Conservation (phyloP, 64 coral and sea anemone species). For the Montipora efflorescens region DNA sequence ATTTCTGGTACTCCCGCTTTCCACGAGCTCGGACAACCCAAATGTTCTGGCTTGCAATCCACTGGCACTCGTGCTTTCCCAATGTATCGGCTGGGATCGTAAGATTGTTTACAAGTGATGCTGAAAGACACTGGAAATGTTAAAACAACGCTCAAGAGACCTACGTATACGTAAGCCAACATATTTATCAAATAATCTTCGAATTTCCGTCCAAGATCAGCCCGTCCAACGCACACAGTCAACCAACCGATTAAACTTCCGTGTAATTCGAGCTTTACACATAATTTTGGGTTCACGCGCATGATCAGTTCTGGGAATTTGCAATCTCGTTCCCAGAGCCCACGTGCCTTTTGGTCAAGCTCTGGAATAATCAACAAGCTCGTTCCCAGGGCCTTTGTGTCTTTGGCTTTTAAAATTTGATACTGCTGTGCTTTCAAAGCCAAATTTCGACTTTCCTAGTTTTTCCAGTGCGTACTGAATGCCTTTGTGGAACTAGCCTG, state of each 20-base stretch:
- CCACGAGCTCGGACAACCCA: slow-evolving; percentile 3
- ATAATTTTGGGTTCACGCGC: slow-evolving; percentile 7
- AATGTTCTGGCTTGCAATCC: background rate
- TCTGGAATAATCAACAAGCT: too few relatives aligned
- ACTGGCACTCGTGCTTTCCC: slow-evolving; percentile 2
- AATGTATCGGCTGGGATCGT: background rate
- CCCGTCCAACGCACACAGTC: too few relatives aligned
- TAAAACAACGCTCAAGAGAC: slow-evolving; percentile 14
- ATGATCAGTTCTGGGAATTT: slow-evolving; percentile 2
- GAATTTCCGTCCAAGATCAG: too few relatives aligned
- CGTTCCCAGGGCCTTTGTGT: too few relatives aligned
- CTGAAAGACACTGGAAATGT: slow-evolving; percentile 12
- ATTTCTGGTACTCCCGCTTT: slow-evolving; percentile 12
- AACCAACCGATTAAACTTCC: too few relatives aligned
- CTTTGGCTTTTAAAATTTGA: too few relatives aligned
- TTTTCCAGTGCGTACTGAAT: too few relatives aligned
- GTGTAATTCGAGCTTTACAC: background rate
- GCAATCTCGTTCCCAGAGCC: too few relatives aligned
- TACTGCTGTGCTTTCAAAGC: too few relatives aligned
- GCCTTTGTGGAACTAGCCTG: too few relatives aligned
- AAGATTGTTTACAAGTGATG: slow-evolving; percentile 8
- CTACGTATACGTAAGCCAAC: slow-evolving; percentile 16
- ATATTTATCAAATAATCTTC: slow-evolving; percentile 3
- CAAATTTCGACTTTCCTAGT: too few relatives aligned
- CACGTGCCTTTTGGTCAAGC: too few relatives aligned